Evolutionary conservation across 2,797 vertebrate species (phyloP), one percentile per base, ranked within the genome.

Genomic region (Loris lydekkerianus): DNA sequence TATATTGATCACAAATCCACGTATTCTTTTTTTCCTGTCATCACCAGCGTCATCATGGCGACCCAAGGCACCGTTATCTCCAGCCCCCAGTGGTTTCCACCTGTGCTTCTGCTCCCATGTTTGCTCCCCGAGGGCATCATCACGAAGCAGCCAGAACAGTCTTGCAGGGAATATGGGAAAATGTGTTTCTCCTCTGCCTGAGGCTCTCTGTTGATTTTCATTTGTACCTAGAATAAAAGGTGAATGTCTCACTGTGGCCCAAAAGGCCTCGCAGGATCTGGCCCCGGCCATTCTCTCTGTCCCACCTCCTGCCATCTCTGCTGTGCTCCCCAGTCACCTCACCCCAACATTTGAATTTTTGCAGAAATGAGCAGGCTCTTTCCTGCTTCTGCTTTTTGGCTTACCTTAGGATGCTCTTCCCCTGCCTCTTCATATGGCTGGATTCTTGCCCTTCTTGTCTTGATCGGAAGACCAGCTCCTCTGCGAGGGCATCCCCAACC

Each of bases 291-390:
- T 60, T 1, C 5, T 20, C 10, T 27, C 77, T 31, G 2, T 69
- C 9, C 21, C 15, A 18, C 27, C 70, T n/a, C 46, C 49, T 53
- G 4, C 2, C n/a, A 10, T 25, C 63, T 90, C 58, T 88, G n/a
- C 78, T 83, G 78, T 60, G 80, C 23, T 85, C 34, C n/a, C 13
- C 70, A 65, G 43, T 15, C 83, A 25, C 29, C n/a, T 23, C 10
- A 75, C 25, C 18, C 34, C 34, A 56, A 80, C 43, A 49, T 85
- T 34, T 82, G 81, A 73, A 10, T 25, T 3, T 94, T 95, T 87
- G 25, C 40, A 81, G 90, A 95, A 86, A 91, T 89, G n/a, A 84
- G 27, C 70, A 84, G 65, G 17, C 13, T 93, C 31, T 81, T 67
- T 72, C 53, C 67, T 46, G 3, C 27, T 63, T 61, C 80, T 70